Evolutionary conservation across 2,888 invertebrate species (phyloP), one percentile per base, ranked within the genome.

Genomic region (Aphodius granarius): DNA sequence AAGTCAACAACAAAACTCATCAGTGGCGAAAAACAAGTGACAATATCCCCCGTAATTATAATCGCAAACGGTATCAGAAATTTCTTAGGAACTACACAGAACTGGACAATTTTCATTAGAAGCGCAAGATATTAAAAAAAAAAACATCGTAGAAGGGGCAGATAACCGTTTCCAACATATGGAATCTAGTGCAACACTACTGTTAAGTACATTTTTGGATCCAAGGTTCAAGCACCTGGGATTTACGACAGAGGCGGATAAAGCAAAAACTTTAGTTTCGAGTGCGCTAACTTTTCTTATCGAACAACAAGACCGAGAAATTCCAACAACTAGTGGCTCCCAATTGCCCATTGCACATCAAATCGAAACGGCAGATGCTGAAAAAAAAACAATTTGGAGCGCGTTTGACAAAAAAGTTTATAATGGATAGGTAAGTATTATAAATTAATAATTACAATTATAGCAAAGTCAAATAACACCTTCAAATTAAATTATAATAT

Each of bases 201-300:
- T 73, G n/a, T 16, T 80, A 13, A 43, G 77, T 16, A 80, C 78
- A 23, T 78, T 79, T 77, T 64, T 79, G 20, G 79, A 81, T 68
- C 81, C 79, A 19, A 76, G 80, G 19, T 81, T 74, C 76, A 75
- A 74, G 72, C 64, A 21, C 15, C 17, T 43, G 3, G n/a, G 21
- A 16, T 75, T 75, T 72, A 19, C 19, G 17, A 23, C 19, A 16
- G 63, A 63, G 13, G 1, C 19, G 6, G 62, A 75, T 23, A 66
- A 15, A 66, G 9, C 18, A 16, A 66, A 66, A 66, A 16, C 66
- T 20, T 13, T 66, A 21, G 15, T 17, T 3, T 16, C 21, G 21
- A 66, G 21, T 66, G 19, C 21, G 66, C 17, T 66, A 17, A 66
- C 18, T 20, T 20, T 17, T 15, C 21, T 20, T 66, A 66, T 19